phyloP scores from a whole-genome alignment of 2,797 vertebrate species.

The Onychomys leucogaster region DNA sequence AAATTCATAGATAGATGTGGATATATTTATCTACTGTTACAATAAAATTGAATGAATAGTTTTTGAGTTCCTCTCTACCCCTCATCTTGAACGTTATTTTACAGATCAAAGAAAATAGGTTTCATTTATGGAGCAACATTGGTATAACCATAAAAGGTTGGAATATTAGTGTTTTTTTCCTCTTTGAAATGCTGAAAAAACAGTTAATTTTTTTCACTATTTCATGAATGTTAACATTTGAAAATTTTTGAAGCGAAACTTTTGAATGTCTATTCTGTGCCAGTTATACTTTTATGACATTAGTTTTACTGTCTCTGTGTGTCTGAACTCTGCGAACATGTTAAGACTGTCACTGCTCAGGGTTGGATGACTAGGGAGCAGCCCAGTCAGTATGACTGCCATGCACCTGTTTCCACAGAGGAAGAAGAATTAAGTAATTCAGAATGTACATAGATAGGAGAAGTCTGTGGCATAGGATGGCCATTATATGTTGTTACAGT shows the following conservation, averaged over 20 bases:
- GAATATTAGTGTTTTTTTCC: not conserved
- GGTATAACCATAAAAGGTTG: not conserved
- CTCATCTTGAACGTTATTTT: not conserved
- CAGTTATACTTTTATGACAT: conserved; percentile 19
- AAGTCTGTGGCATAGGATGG: conserved; percentile 9
- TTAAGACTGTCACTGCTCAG: conserved; percentile 39
- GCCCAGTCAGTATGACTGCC: not conserved
- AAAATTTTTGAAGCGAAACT: conserved; percentile 17
- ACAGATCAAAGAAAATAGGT: not conserved
- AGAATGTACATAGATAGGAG: not conserved
- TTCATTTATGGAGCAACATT: not conserved
- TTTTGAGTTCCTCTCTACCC: not conserved
- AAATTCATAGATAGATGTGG: not conserved
- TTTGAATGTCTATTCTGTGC: not conserved
- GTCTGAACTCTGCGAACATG: conserved; percentile 37
- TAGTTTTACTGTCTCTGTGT: conserved; percentile 59
- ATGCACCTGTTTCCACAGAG: not conserved
- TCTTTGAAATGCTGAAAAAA: conserved; percentile 36
- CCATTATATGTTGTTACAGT: not conserved
- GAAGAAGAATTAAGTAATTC: conserved; percentile 22
- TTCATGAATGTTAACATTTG: conserved; percentile 53
- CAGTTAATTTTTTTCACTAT: conserved; percentile 29
- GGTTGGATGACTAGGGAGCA: not conserved
- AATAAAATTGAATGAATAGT: not conserved
- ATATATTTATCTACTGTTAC: not conserved